A percentile compares a stretch with the other conserved stretches of the same genome.
phyloP scores from a whole-genome alignment of 2,888 invertebrate genomes.

The Chelonus formosanus region DNA sequence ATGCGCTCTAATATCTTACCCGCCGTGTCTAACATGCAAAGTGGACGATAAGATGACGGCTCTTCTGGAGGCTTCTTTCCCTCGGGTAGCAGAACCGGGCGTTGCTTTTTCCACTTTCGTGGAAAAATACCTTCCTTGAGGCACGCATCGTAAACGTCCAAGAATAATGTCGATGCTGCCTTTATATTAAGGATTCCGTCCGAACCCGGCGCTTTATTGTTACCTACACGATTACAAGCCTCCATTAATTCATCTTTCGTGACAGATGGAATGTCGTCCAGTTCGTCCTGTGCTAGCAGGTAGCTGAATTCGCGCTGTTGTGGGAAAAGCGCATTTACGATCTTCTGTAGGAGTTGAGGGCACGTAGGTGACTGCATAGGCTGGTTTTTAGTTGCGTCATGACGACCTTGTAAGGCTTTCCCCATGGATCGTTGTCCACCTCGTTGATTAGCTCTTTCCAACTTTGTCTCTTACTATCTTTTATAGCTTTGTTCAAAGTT shows the following conservation, averaged over 20 bases:
- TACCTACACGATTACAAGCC: conserved; percentile 33
- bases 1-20: conserved; percentile 38
- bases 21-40: conserved; percentile 40
- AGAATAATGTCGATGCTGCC: conserved; percentile 36
- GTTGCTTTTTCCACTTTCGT: conserved; percentile 33
- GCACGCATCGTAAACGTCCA: conserved; percentile 33
- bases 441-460: conserved; percentile 32
- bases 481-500: conserved; percentile 29
- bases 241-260: conserved; percentile 26
- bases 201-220: conserved; percentile 40
- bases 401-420: conserved; percentile 36
- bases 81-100: conserved; percentile 41
- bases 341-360: conserved; percentile 35
- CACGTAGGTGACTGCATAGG: conserved; percentile 33
- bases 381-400: conserved; percentile 34
- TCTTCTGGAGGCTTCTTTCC: conserved; percentile 35
- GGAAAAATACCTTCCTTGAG: conserved; percentile 39
- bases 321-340: conserved; percentile 37
- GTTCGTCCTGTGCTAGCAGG: neutral
- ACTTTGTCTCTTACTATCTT: conserved; percentile 11
- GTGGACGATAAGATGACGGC: conserved; percentile 36
- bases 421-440: conserved; percentile 37
- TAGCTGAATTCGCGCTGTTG: conserved; percentile 14
- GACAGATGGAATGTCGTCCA: conserved; percentile 22
- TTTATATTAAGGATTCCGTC: conserved; percentile 41